Evolutionary conservation across 2,113 vertebrate species (phyloP).

Genomic region (Aegithalos caudatus): DNA sequence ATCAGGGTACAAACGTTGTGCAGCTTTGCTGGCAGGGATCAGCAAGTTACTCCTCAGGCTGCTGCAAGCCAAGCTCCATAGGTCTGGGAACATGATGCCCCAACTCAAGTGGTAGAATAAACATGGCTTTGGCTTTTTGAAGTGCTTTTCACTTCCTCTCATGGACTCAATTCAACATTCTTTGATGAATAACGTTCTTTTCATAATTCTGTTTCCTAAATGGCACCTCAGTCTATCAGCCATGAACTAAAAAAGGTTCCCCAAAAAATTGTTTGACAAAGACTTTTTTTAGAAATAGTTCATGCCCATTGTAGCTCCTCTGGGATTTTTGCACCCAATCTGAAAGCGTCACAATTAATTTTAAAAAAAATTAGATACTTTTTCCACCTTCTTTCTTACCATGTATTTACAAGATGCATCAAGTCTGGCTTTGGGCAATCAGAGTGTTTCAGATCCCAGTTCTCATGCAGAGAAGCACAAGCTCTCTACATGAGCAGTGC

Average conservation of each 20-base stretch:
- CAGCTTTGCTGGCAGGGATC: constrained; percentile 19
- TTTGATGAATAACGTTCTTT: not conserved
- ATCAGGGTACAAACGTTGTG: constrained; percentile 19
- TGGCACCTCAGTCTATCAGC: not conserved
- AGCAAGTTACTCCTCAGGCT: not conserved
- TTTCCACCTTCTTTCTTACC: not conserved
- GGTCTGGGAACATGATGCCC: constrained; percentile 4
- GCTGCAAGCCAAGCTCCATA: constrained; percentile 1
- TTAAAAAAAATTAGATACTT: not conserved
- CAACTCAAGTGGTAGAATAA: constrained; percentile 4
- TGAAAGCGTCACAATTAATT: not conserved
- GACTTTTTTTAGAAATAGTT: not conserved
- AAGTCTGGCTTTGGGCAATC: not conserved
- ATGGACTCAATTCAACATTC: not conserved
- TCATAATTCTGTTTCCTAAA: not conserved
- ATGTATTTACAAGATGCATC: not conserved
- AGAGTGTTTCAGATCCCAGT: not conserved
- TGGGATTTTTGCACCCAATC: not conserved
- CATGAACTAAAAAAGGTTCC: not conserved
- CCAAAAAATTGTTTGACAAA: not conserved
- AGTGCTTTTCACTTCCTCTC: not conserved
- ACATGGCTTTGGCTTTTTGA: not conserved
- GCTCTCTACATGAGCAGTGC: not conserved
- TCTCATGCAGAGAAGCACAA: not conserved
- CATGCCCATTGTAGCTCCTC: not conserved